Conservation (phyloP, 2,113 vertebrate species). For the Eublepharis macularius region DNA sequence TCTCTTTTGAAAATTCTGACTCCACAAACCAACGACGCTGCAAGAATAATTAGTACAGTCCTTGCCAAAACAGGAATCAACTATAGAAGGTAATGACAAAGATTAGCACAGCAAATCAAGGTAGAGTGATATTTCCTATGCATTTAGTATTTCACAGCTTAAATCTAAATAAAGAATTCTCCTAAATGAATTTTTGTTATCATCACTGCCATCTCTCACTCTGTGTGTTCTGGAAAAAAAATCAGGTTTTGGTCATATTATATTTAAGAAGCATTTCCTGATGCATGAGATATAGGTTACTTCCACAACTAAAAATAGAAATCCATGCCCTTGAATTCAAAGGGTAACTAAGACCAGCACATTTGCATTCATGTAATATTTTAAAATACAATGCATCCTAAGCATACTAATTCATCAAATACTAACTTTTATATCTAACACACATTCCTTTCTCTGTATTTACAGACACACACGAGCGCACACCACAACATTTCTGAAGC, state of each 20-base stretch:
- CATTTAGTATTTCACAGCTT: conserved; percentile 1
- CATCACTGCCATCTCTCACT: background rate
- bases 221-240: background rate
- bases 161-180: conserved; percentile 28
- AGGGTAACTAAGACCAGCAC: conserved; percentile 43
- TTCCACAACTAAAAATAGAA: conserved; percentile 43
- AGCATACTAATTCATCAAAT: conserved; percentile 38
- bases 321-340: conserved; percentile 42
- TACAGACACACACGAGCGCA: background rate
- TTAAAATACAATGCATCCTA: conserved; percentile 36
- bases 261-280: conserved; percentile 3
- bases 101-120: background rate
- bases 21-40: background rate
- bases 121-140: background rate
- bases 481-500: background rate
- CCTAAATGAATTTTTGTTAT: background rate
- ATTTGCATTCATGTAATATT: conserved; percentile 10
- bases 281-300: conserved; percentile 2
- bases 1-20: background rate
- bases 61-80: conserved; percentile 16
- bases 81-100: background rate
- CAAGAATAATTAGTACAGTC: background rate
- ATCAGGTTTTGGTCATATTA: background rate
- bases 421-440: conserved; percentile 12
- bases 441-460: background rate